Percentiles rank a stretch among this genome's conserved stretches.
phyloP scores from a whole-genome alignment of 2,113 vertebrate species.

The Apodemus speciosus region DNA sequence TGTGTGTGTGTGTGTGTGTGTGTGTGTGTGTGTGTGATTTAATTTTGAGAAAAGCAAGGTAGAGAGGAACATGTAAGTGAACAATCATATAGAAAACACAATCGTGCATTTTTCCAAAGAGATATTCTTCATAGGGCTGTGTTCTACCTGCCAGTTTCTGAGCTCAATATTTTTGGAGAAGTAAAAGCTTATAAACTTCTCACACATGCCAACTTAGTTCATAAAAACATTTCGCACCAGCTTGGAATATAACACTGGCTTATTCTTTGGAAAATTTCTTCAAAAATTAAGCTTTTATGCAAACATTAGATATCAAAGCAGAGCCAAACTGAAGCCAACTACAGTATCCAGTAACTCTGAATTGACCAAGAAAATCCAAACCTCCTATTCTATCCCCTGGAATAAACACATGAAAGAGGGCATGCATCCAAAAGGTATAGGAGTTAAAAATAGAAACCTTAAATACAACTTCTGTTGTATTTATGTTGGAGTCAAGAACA shows the following conservation, averaged over 20 bases:
- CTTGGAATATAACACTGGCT: neutral
- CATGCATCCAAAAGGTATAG: neutral
- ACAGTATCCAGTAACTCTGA: neutral
- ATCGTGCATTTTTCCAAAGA: neutral
- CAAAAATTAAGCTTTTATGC: conserved; percentile 1
- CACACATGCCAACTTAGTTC: neutral
- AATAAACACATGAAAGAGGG: neutral
- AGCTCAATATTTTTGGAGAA: conserved; percentile 11
- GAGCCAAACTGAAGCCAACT: neutral
- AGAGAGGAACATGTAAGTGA: neutral
- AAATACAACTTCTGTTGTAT: neutral
- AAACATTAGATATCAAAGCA: neutral
- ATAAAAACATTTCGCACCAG: neutral
- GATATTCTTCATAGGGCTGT: neutral
- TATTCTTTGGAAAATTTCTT: neutral
- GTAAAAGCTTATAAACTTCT: conserved; percentile 24
- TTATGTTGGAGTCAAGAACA: neutral
- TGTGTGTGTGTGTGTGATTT: too few species aligned
- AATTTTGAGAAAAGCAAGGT: neutral
- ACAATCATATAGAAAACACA: neutral
- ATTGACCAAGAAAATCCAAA: neutral
- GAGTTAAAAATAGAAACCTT: neutral
- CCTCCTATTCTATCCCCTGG: neutral
- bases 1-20: too few species aligned
- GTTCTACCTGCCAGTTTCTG: neutral